phyloP scores from a whole-genome alignment of 2,888 invertebrate genomes.

The Clepsis dumicolana region DNA sequence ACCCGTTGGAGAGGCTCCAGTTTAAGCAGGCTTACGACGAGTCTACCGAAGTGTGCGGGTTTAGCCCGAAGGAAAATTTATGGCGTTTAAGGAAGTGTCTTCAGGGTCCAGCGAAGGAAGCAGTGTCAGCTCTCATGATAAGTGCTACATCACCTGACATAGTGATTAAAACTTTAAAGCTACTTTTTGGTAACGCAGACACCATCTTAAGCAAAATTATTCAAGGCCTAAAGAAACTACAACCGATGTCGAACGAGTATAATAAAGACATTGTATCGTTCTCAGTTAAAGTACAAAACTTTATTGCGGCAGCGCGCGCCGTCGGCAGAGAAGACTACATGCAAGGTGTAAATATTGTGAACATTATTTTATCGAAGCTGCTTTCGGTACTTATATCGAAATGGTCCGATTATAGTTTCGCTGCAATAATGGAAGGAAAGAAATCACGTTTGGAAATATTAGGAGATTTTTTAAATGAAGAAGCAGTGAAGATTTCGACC shows the following conservation, averaged over 20 bases:
- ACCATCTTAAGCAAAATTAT: neutral
- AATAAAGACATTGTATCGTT: conserved; percentile 47
- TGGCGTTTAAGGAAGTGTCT: conserved; percentile 7
- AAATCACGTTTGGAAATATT: too few species aligned
- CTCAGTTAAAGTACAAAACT: conserved; percentile 47
- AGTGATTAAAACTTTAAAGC: neutral
- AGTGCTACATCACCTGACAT: neutral
- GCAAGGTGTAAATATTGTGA: conserved; percentile 31
- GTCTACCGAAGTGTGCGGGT: conserved; percentile 1
- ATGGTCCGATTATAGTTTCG: too few species aligned
- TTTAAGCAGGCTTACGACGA: neutral
- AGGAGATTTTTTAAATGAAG: too few species aligned
- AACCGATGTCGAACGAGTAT: conserved; percentile 40
- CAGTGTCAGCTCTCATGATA: too few species aligned
- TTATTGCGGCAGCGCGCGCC: conserved; percentile 42
- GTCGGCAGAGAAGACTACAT: conserved; percentile 45
- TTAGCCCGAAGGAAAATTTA: conserved; percentile 4
- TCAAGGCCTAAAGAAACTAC: neutral
- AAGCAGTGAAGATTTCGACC: too few species aligned
- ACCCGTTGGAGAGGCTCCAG: neutral
- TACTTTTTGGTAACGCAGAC: conserved; percentile 5
- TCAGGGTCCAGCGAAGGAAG: too few species aligned
- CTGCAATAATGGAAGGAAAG: too few species aligned
- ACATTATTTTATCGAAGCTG: conserved; percentile 40
- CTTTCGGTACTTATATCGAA: neutral